Evolutionary conservation across 2,113 vertebrate species (phyloP).

Genomic region (Atherinomorus stipes): DNA sequence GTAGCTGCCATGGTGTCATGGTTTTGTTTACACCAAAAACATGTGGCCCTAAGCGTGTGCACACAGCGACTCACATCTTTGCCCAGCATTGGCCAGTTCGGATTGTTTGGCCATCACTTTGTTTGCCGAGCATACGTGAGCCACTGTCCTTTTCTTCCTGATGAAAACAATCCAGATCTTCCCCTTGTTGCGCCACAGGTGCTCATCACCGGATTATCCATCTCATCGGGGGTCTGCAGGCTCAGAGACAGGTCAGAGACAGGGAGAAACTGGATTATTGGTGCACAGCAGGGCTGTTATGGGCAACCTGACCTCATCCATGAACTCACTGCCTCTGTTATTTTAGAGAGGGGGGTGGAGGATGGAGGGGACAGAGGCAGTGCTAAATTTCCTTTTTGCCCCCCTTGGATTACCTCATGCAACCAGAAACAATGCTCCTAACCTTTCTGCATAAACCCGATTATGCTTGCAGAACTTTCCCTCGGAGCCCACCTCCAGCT

Average conservation of each 20-base stretch:
- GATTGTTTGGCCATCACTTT: no score
- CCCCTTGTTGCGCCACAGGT: slow-evolving; percentile 61
- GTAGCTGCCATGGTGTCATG: no score
- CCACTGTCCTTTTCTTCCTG: slow-evolving; percentile 7
- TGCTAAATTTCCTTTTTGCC: slow-evolving; percentile 58
- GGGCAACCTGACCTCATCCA: slow-evolving; percentile 75
- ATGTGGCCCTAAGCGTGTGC: no score
- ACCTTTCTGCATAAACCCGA: slow-evolving; percentile 58
- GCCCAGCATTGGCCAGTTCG: no score
- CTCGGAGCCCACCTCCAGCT: slow-evolving; percentile 38
- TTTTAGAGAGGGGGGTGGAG: slow-evolving; percentile 61
- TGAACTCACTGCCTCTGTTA: slow-evolving; percentile 78
- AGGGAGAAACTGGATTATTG: slow-evolving; percentile 75
- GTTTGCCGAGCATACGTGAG: no score
- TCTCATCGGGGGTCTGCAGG: slow-evolving; percentile 58
- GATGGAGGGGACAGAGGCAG: slow-evolving; percentile 28
- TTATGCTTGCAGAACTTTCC: slow-evolving; percentile 65
- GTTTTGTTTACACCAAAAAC: no score
- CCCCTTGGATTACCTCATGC: slow-evolving; percentile 69
- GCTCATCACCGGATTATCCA: slow-evolving; percentile 69
- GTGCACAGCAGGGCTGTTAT: slow-evolving; percentile 69
- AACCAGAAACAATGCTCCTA: slow-evolving; percentile 60
- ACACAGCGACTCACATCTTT: no score
- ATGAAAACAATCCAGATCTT: slow-evolving; percentile 57
- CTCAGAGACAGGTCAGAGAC: slow-evolving; percentile 72